Conservation (phyloP, 2,797 vertebrate genomes). For the Galago senegalensis region DNA sequence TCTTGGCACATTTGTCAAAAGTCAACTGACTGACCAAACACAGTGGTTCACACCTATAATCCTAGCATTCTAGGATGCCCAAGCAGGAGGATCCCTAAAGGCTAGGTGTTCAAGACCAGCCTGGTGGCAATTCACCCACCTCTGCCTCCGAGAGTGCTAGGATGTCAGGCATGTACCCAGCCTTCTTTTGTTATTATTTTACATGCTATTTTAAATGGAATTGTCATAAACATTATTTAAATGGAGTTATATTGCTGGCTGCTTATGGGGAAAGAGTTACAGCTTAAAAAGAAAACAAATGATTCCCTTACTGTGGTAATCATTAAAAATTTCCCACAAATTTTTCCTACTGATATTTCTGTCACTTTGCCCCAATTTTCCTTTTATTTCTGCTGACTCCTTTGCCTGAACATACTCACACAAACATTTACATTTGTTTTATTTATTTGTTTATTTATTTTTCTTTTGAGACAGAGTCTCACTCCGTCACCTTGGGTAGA, state of each 20-base stretch:
- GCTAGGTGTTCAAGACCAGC: too few species aligned
- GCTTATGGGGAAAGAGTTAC: neutral
- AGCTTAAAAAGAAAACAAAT: neutral
- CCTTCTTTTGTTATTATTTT: neutral
- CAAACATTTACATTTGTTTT: too few species aligned
- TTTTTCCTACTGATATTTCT: neutral
- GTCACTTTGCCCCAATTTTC: neutral
- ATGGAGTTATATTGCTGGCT: neutral
- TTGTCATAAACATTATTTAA: neutral
- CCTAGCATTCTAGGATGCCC: too few species aligned
- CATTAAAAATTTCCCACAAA: conserved; percentile 10
- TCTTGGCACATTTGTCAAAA: neutral
- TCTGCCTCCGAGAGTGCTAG: too few species aligned
- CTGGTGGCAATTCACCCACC: too few species aligned
- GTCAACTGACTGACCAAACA: neutral
- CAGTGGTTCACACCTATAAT: too few species aligned
- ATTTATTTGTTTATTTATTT: too few species aligned
- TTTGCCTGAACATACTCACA: neutral
- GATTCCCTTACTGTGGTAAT: neutral
- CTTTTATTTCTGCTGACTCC: neutral
- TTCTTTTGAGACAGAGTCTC: too few species aligned
- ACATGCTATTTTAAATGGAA: neutral
- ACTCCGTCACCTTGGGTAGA: too few species aligned
- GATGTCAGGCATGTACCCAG: too few species aligned
- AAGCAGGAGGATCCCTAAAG: too few species aligned